Percentiles rank a stretch among this genome's conserved stretches.
Conservation (phyloP, 2,113 vertebrate species). For the Sinocyclocheilus rhinocerous region DNA sequence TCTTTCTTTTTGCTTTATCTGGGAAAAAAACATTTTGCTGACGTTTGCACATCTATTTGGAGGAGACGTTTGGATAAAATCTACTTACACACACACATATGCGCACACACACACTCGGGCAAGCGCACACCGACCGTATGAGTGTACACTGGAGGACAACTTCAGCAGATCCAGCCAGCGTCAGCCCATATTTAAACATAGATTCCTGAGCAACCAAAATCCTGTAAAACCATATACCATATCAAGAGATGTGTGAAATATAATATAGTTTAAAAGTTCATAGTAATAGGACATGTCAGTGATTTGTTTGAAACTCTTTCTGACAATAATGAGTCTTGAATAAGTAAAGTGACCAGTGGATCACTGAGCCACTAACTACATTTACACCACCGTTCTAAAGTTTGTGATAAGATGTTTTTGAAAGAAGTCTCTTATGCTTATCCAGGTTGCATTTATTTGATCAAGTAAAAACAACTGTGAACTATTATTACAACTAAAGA, state of each 20-base stretch:
- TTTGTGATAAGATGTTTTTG: background rate
- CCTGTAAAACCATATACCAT: background rate
- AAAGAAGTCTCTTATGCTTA: background rate
- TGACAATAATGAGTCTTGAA: background rate
- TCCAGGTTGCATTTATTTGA: background rate
- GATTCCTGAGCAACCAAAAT: slow-evolving; percentile 18
- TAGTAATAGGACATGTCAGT: background rate
- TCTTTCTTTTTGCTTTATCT: slow-evolving; percentile 7
- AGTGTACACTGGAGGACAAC: background rate
- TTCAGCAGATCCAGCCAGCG: slow-evolving; percentile 28
- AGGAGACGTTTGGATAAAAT: slow-evolving; percentile 38
- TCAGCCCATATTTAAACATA: slow-evolving; percentile 39
- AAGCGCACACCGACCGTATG: background rate
- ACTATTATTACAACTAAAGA: background rate
- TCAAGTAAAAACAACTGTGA: background rate
- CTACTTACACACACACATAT: slow-evolving; percentile 12
- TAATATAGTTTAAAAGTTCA: background rate
- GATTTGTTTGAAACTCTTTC: background rate
- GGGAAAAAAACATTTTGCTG: slow-evolving; percentile 35
- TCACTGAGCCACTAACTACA: background rate
- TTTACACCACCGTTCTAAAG: background rate
- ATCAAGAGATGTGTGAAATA: slow-evolving; percentile 7
- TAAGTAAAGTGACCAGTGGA: background rate
- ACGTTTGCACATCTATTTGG: slow-evolving; percentile 41
- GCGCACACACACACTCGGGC: slow-evolving; percentile 7